Percentiles rank a stretch among this genome's conserved stretches.
Evolutionary conservation across 2,797 vertebrate genomes (phyloP).

Genomic region (Emydoidea blandingii): DNA sequence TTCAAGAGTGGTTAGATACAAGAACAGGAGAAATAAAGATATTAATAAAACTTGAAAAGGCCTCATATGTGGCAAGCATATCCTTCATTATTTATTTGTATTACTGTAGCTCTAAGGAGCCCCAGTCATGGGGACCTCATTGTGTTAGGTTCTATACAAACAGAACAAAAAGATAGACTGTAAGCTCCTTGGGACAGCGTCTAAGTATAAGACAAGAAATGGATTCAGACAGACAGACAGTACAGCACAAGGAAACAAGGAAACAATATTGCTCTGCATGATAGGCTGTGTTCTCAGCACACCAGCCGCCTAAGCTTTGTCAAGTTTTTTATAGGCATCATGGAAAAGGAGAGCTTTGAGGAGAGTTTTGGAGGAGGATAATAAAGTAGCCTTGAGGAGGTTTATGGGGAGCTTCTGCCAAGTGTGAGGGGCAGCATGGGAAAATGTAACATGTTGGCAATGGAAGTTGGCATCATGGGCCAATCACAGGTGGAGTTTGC

Average conservation of each 20-base stretch:
- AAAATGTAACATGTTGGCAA: neutral
- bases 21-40: neutral
- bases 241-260: neutral
- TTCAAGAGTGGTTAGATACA: neutral
- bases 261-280: neutral
- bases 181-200: no score
- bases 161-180: no score
- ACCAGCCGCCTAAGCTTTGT: neutral
- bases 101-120: no score
- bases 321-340: neutral
- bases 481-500: neutral
- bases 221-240: neutral
- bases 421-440: neutral
- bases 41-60: no score
- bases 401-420: neutral
- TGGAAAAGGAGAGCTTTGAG: neutral
- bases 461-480: neutral
- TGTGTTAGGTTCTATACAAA: no score
- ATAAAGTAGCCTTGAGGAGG: neutral
- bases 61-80: no score
- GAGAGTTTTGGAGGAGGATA: neutral
- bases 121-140: no score
- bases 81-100: no score
- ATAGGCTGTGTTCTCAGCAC: neutral
- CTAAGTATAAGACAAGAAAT: no score